Evolutionary conservation across 2,113 vertebrate species (phyloP), one percentile per base, ranked within the genome.

Genomic region (Gymnorhina tibicen): DNA sequence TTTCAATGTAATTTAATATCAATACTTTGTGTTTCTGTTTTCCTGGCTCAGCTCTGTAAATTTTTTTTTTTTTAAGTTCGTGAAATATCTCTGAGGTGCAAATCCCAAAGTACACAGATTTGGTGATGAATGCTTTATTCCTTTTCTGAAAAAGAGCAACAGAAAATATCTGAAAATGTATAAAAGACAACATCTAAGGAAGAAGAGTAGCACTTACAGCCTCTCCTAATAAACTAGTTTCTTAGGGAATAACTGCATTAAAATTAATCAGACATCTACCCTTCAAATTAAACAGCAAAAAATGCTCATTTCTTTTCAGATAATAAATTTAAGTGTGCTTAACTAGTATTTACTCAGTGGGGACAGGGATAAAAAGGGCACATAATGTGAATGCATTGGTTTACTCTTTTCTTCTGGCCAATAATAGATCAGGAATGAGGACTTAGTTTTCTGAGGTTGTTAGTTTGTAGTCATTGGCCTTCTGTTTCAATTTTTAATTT

Each of bases 261-360:
- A 86, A 90, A 94, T 97, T 89, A 96, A 93, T 96, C 87, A 92
- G 53, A 94, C 23, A 90, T 35, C 67, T 95, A 91, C n/a, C 79
- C n/a, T 93, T 91, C 58, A 96, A 97, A 97, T 96, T 96, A 97
- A 93, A 52, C 19, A 73, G 35, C 35, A 95, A 92, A 95, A 94
- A 91, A 44, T 50, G 53, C 19, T 93, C 41, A 39, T 83, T 95
- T 96, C 67, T 91, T 96, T 91, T 82, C 90, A 93, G 39, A 62
- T 63, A 56, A 27, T 37, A 27, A 60, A 35, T 79, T 32, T 44
- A 76, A 93, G 50, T 39, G 39, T 83, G 44, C 68, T 89, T 95
- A 85, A 72, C 68, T 95, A 58, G 81, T 49, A 76, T 91, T 91
- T 81, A 77, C 72, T 83, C 90, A 89, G 75, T 52, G 17, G 44